phyloP scores from a whole-genome alignment of 2,888 invertebrate species.

The Caenorhabditis sp. region DNA sequence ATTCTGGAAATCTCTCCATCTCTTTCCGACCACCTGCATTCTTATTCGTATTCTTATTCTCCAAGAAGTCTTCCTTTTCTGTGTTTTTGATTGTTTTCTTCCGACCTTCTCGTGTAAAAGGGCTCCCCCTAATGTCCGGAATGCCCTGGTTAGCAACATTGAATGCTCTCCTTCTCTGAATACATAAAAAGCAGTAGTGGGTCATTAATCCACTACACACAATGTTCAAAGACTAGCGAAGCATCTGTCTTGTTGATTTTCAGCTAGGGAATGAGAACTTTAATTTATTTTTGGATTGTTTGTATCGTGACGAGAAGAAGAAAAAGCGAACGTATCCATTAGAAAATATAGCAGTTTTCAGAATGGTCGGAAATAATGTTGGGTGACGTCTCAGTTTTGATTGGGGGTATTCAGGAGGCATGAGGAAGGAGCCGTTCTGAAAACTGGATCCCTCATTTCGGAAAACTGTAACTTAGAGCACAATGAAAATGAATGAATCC shows the following conservation, averaged over 20 bases:
- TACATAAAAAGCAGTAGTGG: not conserved
- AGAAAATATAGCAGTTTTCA: not conserved
- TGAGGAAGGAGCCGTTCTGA: too few relatives aligned
- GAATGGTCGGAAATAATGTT: not conserved
- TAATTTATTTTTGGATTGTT: conserved; percentile 11
- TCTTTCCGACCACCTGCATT: not conserved
- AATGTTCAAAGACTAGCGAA: conserved; percentile 22
- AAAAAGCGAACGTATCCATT: not conserved
- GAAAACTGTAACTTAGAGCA: too few relatives aligned
- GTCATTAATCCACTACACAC: conserved; percentile 12
- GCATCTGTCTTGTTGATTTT: conserved; percentile 13
- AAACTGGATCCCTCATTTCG: too few relatives aligned
- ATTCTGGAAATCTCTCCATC: not conserved
- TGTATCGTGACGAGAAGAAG: not conserved
- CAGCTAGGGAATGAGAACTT: not conserved
- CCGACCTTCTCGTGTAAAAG: not conserved
- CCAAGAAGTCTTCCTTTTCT: not conserved
- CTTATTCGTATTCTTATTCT: not conserved
- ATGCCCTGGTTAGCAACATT: not conserved
- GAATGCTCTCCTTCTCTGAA: not conserved
- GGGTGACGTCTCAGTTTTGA: too few relatives aligned
- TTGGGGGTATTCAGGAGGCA: too few relatives aligned
- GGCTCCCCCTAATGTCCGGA: not conserved
- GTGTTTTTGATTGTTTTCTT: not conserved
- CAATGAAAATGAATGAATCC: too few relatives aligned